phyloP scores from a whole-genome alignment of 2,113 vertebrate genomes.

The Notarius quadriscutis region DNA sequence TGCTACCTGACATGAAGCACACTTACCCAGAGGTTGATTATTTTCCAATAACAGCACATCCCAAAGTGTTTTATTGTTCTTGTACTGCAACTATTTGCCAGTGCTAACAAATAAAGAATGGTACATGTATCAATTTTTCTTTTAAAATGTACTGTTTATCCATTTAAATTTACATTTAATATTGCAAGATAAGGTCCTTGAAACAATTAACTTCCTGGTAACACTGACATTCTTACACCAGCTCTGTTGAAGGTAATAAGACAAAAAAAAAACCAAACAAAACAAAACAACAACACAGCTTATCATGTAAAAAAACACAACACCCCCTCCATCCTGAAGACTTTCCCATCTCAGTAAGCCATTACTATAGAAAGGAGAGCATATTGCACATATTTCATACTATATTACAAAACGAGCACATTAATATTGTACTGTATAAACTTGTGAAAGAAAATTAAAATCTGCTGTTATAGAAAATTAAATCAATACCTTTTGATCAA shows the following conservation, averaged over 20 bases:
- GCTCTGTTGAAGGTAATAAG: neutral
- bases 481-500: too few relatives aligned
- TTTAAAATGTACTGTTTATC: neutral
- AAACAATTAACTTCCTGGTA: neutral
- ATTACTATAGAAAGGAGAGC: too few relatives aligned
- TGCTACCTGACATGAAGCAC: neutral
- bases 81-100: neutral
- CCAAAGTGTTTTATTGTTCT: neutral
- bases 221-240: neutral
- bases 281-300: too few relatives aligned
- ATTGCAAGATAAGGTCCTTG: neutral
- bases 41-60: neutral
- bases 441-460: too few relatives aligned
- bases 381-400: too few relatives aligned
- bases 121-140: neutral
- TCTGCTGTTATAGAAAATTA: too few relatives aligned
- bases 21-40: neutral
- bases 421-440: too few relatives aligned
- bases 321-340: too few relatives aligned
- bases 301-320: too few relatives aligned
- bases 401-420: too few relatives aligned
- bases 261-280: neutral
- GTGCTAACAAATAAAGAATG: neutral
- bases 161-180: neutral
- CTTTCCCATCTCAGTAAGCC: too few relatives aligned